These are phyloP conservation scores for Phyllostomus hastatus DNA, from an alignment of 2,113 vertebrate genomes.

Conservation along the genomic window DNA sequence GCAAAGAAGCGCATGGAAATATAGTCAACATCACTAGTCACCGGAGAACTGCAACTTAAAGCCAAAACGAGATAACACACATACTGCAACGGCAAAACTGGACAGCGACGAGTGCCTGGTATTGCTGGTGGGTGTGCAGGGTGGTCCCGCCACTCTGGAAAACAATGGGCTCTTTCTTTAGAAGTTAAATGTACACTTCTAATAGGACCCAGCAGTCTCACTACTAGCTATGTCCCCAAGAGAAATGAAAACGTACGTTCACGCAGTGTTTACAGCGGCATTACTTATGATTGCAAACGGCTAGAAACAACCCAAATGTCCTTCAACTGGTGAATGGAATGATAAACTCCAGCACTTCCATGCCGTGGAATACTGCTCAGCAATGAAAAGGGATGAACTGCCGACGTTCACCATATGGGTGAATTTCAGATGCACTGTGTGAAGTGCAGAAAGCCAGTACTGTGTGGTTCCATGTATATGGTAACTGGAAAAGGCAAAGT, in stretches of 20 bases:
- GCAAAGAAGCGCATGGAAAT: not conserved
- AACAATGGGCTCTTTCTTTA: not conserved
- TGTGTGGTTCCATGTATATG: not conserved
- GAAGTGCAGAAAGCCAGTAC: not conserved
- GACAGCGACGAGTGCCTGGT: not conserved
- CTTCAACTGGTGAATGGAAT: not conserved
- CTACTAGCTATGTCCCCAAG: not conserved
- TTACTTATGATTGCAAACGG: not conserved
- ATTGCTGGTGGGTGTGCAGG: not conserved
- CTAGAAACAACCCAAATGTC: not conserved
- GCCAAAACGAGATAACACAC: not conserved
- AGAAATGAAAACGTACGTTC: not conserved
- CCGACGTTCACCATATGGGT: not conserved
- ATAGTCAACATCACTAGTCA: not conserved
- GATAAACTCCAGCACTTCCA: too few species aligned
- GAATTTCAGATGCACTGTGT: not conserved
- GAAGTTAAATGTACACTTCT: not conserved
- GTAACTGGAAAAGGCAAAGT: not conserved
- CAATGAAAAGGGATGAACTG: not conserved
- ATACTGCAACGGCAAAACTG: too few species aligned
- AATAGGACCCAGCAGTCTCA: not conserved
- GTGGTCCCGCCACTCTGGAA: not conserved
- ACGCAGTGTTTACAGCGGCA: not conserved
- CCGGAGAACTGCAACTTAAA: not conserved
- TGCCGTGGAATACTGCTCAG: not conserved